Conservation (phyloP, 2,113 vertebrate species). For the Lamprologus tigripictilis region DNA sequence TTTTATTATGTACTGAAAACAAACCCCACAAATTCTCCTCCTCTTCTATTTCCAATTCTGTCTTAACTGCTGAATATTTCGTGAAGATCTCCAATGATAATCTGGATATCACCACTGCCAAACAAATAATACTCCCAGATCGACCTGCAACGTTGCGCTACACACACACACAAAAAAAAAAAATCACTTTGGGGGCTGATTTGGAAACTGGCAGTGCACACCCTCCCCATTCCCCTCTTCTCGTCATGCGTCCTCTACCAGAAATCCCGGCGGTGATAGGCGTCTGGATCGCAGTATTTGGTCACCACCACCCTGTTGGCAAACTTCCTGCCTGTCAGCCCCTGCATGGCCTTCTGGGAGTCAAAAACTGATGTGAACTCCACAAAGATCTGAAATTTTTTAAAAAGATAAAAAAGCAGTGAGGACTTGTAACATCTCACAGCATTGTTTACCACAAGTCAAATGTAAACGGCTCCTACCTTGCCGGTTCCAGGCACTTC, state of each 20-base stretch:
- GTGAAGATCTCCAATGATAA: slow-evolving; percentile 14
- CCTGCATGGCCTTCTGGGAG: slow-evolving; percentile 95
- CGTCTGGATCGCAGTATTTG: slow-evolving; percentile 92
- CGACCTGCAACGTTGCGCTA: slow-evolving; percentile 23
- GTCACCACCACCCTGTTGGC: slow-evolving; percentile 93
- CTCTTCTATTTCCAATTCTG: not conserved
- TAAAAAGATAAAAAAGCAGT: not conserved
- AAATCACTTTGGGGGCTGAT: slow-evolving; percentile 14
- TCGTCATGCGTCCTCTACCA: slow-evolving; percentile 72
- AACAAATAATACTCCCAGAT: slow-evolving; percentile 10
- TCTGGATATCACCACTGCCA: not conserved
- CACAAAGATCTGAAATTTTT: slow-evolving; percentile 80
- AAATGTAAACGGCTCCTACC: slow-evolving; percentile 52
- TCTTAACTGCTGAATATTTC: slow-evolving; percentile 13
- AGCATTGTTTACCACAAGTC: not conserved
- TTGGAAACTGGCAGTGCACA: slow-evolving; percentile 23
- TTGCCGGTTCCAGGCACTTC: slow-evolving; percentile 89
- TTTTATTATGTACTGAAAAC: not conserved
- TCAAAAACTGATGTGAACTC: slow-evolving; percentile 90
- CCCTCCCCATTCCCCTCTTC: not conserved
- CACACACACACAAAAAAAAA: not conserved
- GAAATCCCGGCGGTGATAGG: slow-evolving; percentile 90
- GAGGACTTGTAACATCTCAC: not conserved
- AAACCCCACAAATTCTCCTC: not conserved
- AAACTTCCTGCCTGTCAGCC: slow-evolving; percentile 88